phyloP scores from a whole-genome alignment of 2,797 vertebrate species.

The Simalia tracyae region DNA sequence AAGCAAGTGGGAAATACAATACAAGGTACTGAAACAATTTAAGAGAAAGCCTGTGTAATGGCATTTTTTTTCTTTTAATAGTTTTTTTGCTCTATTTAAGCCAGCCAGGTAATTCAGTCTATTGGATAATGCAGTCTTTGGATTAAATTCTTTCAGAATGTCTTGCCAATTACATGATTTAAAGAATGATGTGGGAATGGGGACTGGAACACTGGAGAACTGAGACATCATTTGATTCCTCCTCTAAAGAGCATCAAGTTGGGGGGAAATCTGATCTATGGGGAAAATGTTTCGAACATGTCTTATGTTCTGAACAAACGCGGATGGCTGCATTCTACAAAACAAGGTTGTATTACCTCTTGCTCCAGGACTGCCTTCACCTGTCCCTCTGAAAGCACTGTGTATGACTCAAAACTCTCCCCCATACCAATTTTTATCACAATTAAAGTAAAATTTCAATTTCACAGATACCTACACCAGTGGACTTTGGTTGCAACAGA shows the following conservation, averaged over 20 bases:
- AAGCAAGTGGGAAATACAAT: neutral
- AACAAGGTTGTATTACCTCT: neutral
- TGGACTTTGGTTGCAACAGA: neutral
- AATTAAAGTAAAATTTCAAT: neutral
- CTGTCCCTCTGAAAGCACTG: neutral
- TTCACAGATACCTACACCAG: neutral
- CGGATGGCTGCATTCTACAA: neutral
- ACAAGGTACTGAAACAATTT: neutral
- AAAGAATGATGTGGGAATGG: neutral
- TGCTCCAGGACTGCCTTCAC: neutral
- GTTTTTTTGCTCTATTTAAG: slow-evolving; percentile 4
- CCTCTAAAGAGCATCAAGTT: neutral
- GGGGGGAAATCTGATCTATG: neutral
- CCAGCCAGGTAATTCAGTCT: neutral
- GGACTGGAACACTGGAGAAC: neutral
- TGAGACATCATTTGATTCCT: neutral
- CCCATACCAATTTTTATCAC: neutral
- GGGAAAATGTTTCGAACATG: neutral
- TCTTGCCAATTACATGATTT: neutral
- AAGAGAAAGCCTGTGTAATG: neutral
- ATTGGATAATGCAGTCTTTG: slow-evolving; percentile 23
- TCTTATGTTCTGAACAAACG: neutral
- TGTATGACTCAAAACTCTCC: neutral
- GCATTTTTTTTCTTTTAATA: neutral
- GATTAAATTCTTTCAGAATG: neutral